Evolutionary conservation across 2,888 invertebrate species (phyloP).

Genomic region (Oscheius sp.): DNA sequence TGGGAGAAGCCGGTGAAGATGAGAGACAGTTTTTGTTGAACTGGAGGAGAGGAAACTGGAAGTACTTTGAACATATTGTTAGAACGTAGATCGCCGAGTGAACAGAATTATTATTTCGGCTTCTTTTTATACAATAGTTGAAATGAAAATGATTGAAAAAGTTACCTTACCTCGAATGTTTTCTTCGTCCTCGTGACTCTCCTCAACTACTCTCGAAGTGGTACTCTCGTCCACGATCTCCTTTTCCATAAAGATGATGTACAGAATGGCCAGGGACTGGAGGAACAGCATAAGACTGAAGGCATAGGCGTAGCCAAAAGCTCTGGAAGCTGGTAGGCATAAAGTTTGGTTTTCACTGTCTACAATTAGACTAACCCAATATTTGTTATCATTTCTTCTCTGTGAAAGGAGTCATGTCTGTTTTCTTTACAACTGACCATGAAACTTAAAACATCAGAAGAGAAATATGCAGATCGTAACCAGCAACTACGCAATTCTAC

Average conservation of each 20-base stretch:
- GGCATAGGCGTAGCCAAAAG: slow-evolving; percentile 73
- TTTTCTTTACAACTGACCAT: no score
- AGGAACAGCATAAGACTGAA: slow-evolving; percentile 70
- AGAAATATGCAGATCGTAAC: no score
- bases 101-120: no score
- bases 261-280: slow-evolving; percentile 69
- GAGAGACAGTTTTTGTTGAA: background rate
- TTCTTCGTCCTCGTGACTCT: background rate
- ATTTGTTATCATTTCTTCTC: no score
- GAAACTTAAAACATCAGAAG: no score
- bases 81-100: no score
- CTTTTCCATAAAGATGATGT: slow-evolving; percentile 63
- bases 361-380: no score
- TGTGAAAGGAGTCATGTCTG: no score
- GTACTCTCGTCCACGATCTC: slow-evolving; percentile 22
- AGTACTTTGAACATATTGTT: no score
- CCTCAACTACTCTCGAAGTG: background rate
- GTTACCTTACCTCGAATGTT: background rate
- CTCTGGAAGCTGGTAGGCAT: slow-evolving; percentile 58
- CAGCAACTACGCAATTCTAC: no score
- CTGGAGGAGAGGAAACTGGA: background rate
- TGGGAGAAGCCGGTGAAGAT: slow-evolving; percentile 39
- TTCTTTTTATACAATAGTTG: no score
- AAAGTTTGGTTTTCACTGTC: no score
- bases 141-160: background rate